Conservation (phyloP, 1,140 invertebrate genomes). For the Heterodera schachtii region DNA sequence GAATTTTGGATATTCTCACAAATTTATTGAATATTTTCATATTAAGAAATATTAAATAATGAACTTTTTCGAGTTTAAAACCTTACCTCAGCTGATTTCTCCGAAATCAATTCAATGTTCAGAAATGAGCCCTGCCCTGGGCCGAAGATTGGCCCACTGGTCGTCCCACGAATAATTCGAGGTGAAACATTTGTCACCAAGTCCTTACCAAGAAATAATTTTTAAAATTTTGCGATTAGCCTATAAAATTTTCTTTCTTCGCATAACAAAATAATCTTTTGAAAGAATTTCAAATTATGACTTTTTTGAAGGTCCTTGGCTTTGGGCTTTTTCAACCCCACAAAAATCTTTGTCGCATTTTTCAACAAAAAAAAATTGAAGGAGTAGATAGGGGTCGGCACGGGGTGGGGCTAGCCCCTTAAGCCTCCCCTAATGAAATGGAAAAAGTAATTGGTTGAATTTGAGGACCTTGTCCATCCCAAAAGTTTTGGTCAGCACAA, state of each 20-base stretch:
- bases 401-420: too few species aligned
- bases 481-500: constrained; percentile 94
- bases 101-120: constrained; percentile 97
- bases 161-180: constrained; percentile 87
- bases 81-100: constrained; percentile 78
- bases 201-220: constrained; percentile 72
- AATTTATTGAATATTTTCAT: too few species aligned
- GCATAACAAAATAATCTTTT: too few species aligned
- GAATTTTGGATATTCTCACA: too few species aligned
- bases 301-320: background rate
- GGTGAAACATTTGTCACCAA: constrained; percentile 94
- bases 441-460: constrained; percentile 61
- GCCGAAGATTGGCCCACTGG: constrained; percentile 85
- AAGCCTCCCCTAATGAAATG: too few species aligned
- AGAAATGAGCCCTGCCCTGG: constrained; percentile 88
- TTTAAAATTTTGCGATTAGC: background rate
- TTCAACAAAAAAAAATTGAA: too few species aligned
- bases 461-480: constrained; percentile 79
- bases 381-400: too few species aligned
- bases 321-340: background rate
- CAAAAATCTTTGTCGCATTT: background rate
- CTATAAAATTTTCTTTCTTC: too few species aligned
- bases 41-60: too few species aligned
- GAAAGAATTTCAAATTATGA: too few species aligned
- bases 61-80: too few species aligned